phyloP scores from a whole-genome alignment of 2,797 vertebrate genomes.

The Pseudochirops cupreus region DNA sequence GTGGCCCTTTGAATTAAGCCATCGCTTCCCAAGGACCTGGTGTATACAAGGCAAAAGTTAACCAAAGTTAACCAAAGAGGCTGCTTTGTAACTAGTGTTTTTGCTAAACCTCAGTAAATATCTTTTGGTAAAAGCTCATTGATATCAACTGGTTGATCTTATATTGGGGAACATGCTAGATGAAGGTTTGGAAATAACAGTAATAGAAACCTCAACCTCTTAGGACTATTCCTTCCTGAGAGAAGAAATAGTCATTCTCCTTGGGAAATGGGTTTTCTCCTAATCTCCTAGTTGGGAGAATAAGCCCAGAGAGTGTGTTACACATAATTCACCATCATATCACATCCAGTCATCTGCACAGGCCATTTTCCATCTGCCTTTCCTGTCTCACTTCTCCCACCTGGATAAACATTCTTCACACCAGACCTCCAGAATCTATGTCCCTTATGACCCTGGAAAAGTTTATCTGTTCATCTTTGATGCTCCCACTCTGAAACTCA shows the following conservation, averaged over 20 bases:
- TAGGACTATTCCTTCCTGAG: neutral
- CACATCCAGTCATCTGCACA: neutral
- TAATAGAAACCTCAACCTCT: neutral
- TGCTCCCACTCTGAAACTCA: neutral
- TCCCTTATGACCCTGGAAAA: neutral
- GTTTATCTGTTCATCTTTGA: neutral
- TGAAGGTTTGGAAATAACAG: neutral
- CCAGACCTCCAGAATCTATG: neutral
- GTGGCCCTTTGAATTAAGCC: neutral
- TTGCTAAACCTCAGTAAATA: neutral
- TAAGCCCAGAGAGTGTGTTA: neutral
- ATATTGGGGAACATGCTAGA: neutral
- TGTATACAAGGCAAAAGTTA: too few relatives aligned
- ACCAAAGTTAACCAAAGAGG: too few relatives aligned
- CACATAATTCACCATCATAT: too few relatives aligned
- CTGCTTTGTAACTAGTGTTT: neutral
- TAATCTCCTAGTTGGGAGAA: neutral
- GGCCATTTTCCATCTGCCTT: neutral
- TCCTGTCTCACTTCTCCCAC: neutral
- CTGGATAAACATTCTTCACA: neutral
- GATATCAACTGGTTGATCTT: neutral
- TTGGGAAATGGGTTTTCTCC: neutral
- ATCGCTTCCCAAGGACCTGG: neutral
- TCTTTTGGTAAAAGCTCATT: too few relatives aligned
- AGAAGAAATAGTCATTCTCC: neutral